Evolutionary conservation across 2,113 vertebrate genomes (phyloP).

Genomic region (Rhagologus leucostigma): DNA sequence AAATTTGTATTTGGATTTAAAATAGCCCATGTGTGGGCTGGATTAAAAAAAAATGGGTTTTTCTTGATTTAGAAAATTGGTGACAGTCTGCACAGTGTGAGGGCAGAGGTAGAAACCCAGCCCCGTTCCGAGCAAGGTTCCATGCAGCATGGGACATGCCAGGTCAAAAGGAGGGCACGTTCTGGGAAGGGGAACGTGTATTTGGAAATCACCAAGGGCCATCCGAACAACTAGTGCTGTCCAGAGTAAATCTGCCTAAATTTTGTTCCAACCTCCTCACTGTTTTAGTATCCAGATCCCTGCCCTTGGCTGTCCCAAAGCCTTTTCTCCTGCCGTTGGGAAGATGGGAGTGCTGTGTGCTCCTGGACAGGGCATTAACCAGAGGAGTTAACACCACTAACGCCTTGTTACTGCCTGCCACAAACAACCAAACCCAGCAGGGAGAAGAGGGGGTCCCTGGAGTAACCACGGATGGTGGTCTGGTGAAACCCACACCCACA

Average conservation of each 20-base stretch:
- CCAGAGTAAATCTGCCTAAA: not conserved
- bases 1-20: not conserved
- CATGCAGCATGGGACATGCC: not conserved
- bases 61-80: not conserved
- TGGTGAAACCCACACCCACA: not conserved
- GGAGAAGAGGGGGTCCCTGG: not conserved
- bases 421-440: not conserved
- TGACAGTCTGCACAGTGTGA: not conserved
- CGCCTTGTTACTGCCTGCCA: not conserved
- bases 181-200: not conserved
- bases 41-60: not conserved
- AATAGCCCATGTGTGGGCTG: not conserved
- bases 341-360: not conserved
- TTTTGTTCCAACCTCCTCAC: not conserved
- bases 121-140: not conserved
- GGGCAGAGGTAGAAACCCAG: not conserved
- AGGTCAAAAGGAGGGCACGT: not conserved
- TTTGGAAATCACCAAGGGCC: not conserved
- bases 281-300: not conserved
- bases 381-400: not conserved
- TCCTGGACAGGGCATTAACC: not conserved
- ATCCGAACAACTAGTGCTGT: not conserved
- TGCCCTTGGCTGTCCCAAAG: not conserved
- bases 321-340: not conserved
- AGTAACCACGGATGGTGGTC: not conserved